These are phyloP conservation scores for Acipenser transmontanus DNA, from an alignment of 2,797 vertebrate genomes.

Conservation along the genomic window DNA sequence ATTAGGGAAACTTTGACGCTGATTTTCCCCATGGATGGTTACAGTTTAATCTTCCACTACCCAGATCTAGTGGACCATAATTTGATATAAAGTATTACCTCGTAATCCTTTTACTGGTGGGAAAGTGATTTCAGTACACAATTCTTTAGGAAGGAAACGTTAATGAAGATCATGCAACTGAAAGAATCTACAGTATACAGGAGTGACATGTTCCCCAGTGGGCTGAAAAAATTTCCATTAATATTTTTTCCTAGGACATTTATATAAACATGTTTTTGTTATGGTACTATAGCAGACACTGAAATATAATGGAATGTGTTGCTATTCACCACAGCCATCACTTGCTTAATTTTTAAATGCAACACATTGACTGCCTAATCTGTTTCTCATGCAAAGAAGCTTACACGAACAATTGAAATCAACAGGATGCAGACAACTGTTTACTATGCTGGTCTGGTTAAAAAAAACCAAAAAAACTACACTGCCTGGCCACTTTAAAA, in stretches of 20 bases:
- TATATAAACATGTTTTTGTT: conserved; percentile 48
- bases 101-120: conserved; percentile 72
- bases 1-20: conserved; percentile 21
- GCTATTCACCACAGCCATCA: too few species aligned
- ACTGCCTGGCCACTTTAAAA: too few species aligned
- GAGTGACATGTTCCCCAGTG: conserved; percentile 19
- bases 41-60: conserved; percentile 38
- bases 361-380: too few species aligned
- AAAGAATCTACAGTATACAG: conserved; percentile 11
- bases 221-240: conserved; percentile 59
- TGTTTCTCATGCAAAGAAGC: too few species aligned
- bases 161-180: conserved; percentile 41
- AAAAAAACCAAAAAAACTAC: too few species aligned
- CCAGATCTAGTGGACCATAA: conserved; percentile 51
- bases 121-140: conserved; percentile 60
- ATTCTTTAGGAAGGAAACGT: conserved; percentile 60
- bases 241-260: conserved; percentile 11
- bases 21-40: conserved; percentile 43
- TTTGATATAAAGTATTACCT: conserved; percentile 60
- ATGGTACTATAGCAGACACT: too few species aligned
- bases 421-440: too few species aligned
- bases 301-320: too few species aligned
- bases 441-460: too few species aligned
- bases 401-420: too few species aligned
- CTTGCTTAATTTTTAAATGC: too few species aligned